Evolutionary conservation across 1,140 invertebrate species (phyloP).

Genomic region (Mactra quadrangularis): DNA sequence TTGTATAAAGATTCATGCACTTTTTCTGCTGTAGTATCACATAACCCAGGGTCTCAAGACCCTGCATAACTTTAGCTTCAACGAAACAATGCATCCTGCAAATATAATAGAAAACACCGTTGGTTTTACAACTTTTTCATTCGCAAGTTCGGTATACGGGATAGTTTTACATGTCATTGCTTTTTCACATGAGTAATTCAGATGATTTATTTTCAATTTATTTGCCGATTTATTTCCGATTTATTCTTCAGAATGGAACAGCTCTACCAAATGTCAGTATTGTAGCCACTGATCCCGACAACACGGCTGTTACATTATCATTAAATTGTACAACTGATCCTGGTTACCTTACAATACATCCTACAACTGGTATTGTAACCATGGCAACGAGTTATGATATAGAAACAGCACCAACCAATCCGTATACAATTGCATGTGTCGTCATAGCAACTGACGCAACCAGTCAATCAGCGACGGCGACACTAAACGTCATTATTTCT

Average conservation of each 20-base stretch:
- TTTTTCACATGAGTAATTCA: no score
- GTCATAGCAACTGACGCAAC: constrained; percentile 34
- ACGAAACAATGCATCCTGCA: no score
- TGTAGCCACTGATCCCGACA: constrained; percentile 37
- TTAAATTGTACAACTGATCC: constrained; percentile 15
- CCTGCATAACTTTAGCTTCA: no score
- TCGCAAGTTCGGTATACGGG: no score
- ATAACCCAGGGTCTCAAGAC: no score
- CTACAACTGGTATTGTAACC: constrained; percentile 33
- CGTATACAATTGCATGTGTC: constrained; percentile 42
- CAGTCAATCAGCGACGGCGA: constrained; percentile 45
- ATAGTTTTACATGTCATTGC: no score
- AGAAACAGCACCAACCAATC: constrained; percentile 4
- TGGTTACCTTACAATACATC: constrained; percentile 32
- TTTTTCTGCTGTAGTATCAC: no score
- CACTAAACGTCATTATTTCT: constrained; percentile 62
- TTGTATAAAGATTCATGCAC: no score
- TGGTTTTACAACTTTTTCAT: no score
- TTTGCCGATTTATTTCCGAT: no score
- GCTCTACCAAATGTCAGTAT: constrained; percentile 16
- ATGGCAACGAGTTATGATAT: constrained; percentile 50
- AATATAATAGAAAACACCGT: no score
- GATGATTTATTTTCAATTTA: no score
- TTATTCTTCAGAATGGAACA: constrained; percentile 34
- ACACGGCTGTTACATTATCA: constrained; percentile 16